Base-by-base conservation (phyloP, 2,888 invertebrate species). In the Luperina nickerlii region DNA sequence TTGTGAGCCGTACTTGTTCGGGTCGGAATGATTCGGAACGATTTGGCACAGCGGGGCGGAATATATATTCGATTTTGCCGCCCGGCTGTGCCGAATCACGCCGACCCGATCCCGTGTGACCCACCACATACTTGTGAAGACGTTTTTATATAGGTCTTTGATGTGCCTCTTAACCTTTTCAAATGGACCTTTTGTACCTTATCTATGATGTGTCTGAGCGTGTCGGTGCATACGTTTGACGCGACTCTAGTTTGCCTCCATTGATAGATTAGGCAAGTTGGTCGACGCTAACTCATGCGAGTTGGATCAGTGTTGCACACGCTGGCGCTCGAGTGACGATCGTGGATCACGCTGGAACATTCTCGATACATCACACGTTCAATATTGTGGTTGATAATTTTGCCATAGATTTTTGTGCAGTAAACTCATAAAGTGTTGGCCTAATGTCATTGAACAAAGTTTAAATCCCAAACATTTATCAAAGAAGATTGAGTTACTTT, bases 231-330 rank as follows among this genome's bases (percentile, higher is more conserved):
- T 79, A 76, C 51, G 69, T 24, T 60, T 68, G 72, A 67, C 72
- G 42, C 65, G 73, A 38, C 70, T 38, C 32, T 42, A 87, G 82
- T 82, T 85, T 71, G 77, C 62, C 68, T 51, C 62, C 68, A 87
- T 76, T 87, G 77, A 87, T 82, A 74, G 88, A 86, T 86, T 87
- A 84, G 74, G 13, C 60, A 68, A 83, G 79, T 79, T 87, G 54
- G 13, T 71, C 45, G 54, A 60, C 38, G 68, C 66, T 66, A 79
- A 76, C 60, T 76, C 42, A 57, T 83, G 54, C 27, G 63, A 32
- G 54, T 32, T 48, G 45, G 18, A 9, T 18, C 38, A 51, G 45
- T 54, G 48, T 57, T 63, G 18, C 51, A n/a, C 38, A 54, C 38
- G 70, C 51, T 48, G 32, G 69, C 20, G 45, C 27, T 57, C 27